Conservation (phyloP, 2,797 vertebrate genomes). For the Labeo calbasu region DNA sequence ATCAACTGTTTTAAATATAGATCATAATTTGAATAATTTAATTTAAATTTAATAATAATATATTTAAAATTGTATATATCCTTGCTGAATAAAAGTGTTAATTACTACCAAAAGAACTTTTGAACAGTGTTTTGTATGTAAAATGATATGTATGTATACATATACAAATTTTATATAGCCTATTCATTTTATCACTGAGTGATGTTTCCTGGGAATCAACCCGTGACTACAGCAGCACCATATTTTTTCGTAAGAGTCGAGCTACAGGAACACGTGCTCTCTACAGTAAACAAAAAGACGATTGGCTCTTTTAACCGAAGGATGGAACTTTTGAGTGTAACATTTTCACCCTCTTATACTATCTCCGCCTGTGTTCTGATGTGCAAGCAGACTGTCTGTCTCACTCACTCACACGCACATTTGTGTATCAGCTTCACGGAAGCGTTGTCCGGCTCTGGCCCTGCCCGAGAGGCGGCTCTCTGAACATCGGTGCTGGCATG, state of each 20-base stretch:
- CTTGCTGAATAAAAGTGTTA: background rate
- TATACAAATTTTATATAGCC: background rate
- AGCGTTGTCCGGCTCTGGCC: constrained; percentile 64
- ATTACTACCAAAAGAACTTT: background rate
- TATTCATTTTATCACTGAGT: background rate
- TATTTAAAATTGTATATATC: background rate
- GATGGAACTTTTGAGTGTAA: background rate
- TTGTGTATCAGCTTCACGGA: constrained; percentile 16
- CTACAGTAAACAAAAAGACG: background rate
- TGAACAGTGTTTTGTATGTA: background rate
- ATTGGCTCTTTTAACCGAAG: constrained; percentile 5
- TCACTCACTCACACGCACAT: constrained; percentile 25
- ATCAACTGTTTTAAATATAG: too few species aligned
- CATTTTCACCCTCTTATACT: background rate
- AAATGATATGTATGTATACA: background rate
- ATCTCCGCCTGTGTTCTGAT: constrained; percentile 6
- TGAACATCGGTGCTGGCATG: constrained; percentile 74
- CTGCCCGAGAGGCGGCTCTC: constrained; percentile 71
- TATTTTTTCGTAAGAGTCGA: background rate
- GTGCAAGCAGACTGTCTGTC: background rate
- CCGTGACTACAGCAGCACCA: background rate
- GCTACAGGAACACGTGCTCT: background rate
- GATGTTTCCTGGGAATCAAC: background rate
- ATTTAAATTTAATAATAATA: too few species aligned
- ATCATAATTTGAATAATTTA: too few species aligned